Conservation (phyloP, 2,113 vertebrate species). For the Meles meles region DNA sequence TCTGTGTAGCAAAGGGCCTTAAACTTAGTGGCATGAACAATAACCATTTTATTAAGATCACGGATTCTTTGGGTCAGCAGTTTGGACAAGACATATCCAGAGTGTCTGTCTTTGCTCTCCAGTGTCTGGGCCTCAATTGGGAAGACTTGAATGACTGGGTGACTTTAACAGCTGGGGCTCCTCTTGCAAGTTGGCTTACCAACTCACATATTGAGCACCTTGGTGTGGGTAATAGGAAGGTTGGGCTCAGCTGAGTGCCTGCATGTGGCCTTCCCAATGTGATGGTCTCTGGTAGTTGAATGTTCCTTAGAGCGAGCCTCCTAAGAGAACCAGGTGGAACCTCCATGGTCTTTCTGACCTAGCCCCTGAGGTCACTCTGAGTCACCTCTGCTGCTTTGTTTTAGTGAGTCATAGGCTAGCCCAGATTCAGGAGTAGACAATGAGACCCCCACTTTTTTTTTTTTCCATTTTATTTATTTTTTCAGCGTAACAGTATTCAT, state of each 20-base stretch:
- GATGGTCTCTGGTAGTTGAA: neutral
- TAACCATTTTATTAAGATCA: neutral
- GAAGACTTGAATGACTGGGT: neutral
- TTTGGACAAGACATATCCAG: neutral
- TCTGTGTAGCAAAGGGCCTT: neutral
- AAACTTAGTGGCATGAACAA: neutral
- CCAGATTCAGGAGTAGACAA: neutral
- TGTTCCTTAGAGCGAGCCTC: neutral
- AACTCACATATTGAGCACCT: neutral
- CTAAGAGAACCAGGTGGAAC: neutral
- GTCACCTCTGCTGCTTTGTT: neutral
- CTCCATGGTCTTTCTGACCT: neutral
- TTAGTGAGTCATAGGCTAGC: neutral
- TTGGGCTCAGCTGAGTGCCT: neutral
- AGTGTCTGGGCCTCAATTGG: neutral
- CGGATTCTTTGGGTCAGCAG: neutral
- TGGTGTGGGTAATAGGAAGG: neutral
- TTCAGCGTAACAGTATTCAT: too few species aligned
- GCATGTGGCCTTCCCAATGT: fast-evolving
- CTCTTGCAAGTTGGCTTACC: neutral
- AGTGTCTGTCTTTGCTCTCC: neutral
- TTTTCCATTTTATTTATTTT: too few species aligned
- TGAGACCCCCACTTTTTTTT: neutral
- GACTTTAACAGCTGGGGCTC: neutral
- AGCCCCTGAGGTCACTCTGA: neutral